phyloP scores from a whole-genome alignment of 2,888 invertebrate genomes.

The Podabrus alpinus region DNA sequence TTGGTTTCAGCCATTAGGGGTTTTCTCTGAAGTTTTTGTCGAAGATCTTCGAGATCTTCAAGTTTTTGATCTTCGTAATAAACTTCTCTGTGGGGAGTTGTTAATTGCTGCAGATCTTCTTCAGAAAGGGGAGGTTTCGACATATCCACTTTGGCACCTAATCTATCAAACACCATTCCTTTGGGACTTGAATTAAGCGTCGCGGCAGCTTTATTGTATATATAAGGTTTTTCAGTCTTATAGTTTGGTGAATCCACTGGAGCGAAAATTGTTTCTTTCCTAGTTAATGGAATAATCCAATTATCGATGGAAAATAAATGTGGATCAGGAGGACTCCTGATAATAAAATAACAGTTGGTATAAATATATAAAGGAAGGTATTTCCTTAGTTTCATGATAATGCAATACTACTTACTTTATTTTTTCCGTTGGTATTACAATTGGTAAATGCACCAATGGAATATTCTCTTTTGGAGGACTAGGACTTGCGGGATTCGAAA shows the following conservation, averaged over 20 bases:
- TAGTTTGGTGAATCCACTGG: neutral
- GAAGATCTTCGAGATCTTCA: conserved; percentile 57
- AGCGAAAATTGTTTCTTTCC: neutral
- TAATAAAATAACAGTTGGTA: conserved; percentile 1
- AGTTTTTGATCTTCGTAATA: conserved; percentile 54
- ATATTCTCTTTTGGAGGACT: conserved; percentile 52
- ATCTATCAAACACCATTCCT: conserved; percentile 25
- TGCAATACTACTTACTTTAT: conserved; percentile 30
- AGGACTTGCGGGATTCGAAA: conserved; percentile 55
- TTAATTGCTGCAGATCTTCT: conserved; percentile 45
- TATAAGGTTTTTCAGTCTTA: conserved; percentile 42
- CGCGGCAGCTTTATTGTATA: conserved; percentile 45
- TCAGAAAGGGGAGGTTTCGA: conserved; percentile 50
- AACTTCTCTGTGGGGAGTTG: neutral
- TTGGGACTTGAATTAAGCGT: conserved; percentile 33
- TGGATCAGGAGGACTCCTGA: neutral
- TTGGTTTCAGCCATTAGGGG: conserved; percentile 35
- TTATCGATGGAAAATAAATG: neutral
- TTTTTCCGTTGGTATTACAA: conserved; percentile 55
- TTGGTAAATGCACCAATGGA: conserved; percentile 43
- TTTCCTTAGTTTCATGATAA: neutral
- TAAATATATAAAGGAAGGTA: too few relatives aligned
- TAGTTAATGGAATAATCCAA: neutral
- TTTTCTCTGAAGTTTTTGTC: conserved; percentile 58
- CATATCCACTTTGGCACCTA: conserved; percentile 38